phyloP scores from a whole-genome alignment of 92 coral and sea anemone species.

The Porites lobata region DNA sequence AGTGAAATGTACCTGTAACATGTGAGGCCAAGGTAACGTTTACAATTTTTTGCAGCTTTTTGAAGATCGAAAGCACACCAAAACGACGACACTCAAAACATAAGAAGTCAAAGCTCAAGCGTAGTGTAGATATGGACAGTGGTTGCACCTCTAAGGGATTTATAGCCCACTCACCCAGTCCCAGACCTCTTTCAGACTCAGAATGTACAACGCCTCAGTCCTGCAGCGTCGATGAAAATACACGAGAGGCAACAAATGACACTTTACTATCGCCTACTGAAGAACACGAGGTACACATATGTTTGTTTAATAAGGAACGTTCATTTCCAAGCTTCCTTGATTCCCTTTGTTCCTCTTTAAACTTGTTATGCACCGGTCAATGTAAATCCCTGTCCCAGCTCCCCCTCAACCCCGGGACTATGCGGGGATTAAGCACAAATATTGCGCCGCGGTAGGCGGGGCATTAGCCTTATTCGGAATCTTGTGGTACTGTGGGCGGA shows the following conservation, averaged over 20 bases:
- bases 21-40: background rate
- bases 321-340: too few species aligned
- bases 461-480: too few species aligned
- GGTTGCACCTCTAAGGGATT: slow-evolving; percentile 21
- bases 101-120: slow-evolving; percentile 4
- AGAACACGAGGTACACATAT: slow-evolving; percentile 9
- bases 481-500: too few species aligned
- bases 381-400: too few species aligned
- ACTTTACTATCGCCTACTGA: background rate
- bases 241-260: slow-evolving; percentile 1
- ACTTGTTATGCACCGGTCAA: too few species aligned
- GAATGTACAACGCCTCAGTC: background rate
- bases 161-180: background rate
- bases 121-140: slow-evolving; percentile 22
- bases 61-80: background rate
- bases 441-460: too few species aligned
- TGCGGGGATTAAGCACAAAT: too few species aligned
- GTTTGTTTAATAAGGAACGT: too few species aligned
- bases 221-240: background rate
- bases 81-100: background rate
- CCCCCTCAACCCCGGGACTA: too few species aligned
- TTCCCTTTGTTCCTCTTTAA: too few species aligned
- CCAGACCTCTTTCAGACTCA: slow-evolving; percentile 15
- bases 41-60: background rate
- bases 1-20: too few species aligned